Conservation (phyloP, 2,113 vertebrate species). For the Cebus imitator region DNA sequence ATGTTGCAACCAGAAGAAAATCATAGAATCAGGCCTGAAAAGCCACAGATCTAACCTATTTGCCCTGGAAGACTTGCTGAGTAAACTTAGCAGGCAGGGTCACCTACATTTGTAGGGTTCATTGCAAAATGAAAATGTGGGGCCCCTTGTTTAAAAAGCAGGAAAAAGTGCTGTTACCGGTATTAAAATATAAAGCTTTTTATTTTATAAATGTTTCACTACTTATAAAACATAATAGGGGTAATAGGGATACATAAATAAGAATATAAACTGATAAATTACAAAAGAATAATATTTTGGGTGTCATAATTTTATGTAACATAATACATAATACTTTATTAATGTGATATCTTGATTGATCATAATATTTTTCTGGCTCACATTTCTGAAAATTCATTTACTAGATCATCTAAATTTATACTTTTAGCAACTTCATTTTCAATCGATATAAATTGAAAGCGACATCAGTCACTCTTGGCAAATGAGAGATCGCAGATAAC, state of each 20-base stretch:
- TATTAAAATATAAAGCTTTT: background rate
- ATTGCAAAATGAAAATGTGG: background rate
- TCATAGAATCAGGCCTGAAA: background rate
- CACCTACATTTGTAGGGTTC: background rate
- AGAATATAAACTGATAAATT: slow-evolving; percentile 27
- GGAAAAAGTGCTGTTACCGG: background rate
- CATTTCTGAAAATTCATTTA: slow-evolving; percentile 49
- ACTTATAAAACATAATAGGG: background rate
- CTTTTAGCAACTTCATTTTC: slow-evolving; percentile 59
- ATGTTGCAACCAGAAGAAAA: background rate
- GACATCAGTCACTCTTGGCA: slow-evolving; percentile 35
- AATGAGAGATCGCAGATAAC: slow-evolving; percentile 38
- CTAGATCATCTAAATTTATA: slow-evolving; percentile 38
- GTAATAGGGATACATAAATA: background rate
- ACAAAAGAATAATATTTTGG: background rate
- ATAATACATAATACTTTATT: slow-evolving; percentile 41
- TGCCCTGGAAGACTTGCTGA: background rate
- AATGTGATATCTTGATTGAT: slow-evolving; percentile 19
- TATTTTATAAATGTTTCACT: slow-evolving; percentile 13
- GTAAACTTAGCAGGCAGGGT: background rate
- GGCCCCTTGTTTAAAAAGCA: background rate
- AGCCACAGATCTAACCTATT: background rate
- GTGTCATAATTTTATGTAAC: slow-evolving; percentile 20
- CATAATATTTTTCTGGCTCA: slow-evolving; percentile 36
- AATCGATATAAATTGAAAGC: background rate